These are phyloP conservation scores for Drosophila suzukii DNA, from an alignment of 1,140 invertebrate species.

Conservation along the genomic window DNA sequence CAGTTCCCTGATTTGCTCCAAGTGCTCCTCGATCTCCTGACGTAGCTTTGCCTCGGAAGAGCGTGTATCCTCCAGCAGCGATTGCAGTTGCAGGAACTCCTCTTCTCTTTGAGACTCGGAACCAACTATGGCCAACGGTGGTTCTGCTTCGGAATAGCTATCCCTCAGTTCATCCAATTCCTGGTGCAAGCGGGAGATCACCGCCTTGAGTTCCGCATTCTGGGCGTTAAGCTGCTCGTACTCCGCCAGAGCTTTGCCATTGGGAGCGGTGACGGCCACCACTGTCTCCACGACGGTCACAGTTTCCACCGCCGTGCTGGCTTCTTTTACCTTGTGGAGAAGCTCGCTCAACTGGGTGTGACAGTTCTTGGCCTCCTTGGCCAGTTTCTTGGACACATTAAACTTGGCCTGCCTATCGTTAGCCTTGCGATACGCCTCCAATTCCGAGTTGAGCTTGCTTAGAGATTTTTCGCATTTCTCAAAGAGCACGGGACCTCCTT, in stretches of 20 bases:
- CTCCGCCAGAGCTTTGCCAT: conserved; percentile 81
- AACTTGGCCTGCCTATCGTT: conserved; percentile 79
- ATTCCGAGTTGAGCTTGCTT: conserved; percentile 67
- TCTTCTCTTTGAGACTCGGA: conserved; percentile 6
- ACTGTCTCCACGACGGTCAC: conserved; percentile 81
- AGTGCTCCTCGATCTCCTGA: conserved; percentile 7
- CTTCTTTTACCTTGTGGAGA: conserved; percentile 84
- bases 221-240: conserved; percentile 85
- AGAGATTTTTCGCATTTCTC: conserved; percentile 78
- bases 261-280: conserved; percentile 76
- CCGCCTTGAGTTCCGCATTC: conserved; percentile 81
- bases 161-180: conserved; percentile 60
- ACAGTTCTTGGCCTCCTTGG: conserved; percentile 79
- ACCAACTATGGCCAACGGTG: conserved; percentile 17
- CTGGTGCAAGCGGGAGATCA: conserved; percentile 46
- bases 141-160: conserved; percentile 16
- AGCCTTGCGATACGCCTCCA: conserved; percentile 77
- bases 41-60: conserved; percentile 1
- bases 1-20: conserved; percentile 33
- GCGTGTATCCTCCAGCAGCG: conserved; percentile 1
- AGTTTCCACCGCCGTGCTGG: conserved; percentile 83
- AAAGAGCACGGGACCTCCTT: conserved; percentile 54
- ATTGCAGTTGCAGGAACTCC: conserved; percentile 17
- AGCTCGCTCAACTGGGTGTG: conserved; percentile 73
- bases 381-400: conserved; percentile 79